Conservation (phyloP, 2,113 vertebrate species). For the Galbula dea region DNA sequence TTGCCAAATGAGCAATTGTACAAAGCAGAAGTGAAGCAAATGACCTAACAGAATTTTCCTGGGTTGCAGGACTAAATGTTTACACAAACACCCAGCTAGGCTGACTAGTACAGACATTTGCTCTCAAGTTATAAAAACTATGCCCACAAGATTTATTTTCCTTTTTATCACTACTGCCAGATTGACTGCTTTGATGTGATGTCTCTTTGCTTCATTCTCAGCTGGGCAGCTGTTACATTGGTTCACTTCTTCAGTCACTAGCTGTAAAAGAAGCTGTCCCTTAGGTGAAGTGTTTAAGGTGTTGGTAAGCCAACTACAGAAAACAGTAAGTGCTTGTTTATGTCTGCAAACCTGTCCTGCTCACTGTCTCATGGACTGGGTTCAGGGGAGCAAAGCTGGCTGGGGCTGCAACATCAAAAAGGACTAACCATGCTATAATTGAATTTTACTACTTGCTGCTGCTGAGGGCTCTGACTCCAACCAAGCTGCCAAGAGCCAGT, state of each 20-base stretch:
- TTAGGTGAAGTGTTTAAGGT: background rate
- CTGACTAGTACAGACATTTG: background rate
- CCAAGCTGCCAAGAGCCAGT: background rate
- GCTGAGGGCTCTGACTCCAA: background rate
- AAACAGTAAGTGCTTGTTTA: background rate
- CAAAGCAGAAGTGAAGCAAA: background rate
- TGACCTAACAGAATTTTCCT: conserved; percentile 28
- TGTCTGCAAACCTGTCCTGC: background rate
- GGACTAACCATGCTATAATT: background rate
- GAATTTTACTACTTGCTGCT: background rate
- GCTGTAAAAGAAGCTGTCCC: background rate
- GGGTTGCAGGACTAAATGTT: conserved; percentile 8
- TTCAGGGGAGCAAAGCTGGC: background rate
- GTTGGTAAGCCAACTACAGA: background rate
- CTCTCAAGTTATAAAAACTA: conserved; percentile 16
- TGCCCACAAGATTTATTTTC: background rate
- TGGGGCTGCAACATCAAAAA: background rate
- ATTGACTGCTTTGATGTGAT: background rate
- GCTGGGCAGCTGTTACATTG: background rate
- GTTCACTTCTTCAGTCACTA: background rate
- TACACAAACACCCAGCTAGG: conserved; percentile 20
- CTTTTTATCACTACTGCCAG: background rate
- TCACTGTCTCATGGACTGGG: background rate
- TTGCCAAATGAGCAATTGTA: conserved; percentile 23
- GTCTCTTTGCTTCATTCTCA: background rate